phyloP scores from a whole-genome alignment of 2,113 vertebrate genomes.

The Rhineura floridana region DNA sequence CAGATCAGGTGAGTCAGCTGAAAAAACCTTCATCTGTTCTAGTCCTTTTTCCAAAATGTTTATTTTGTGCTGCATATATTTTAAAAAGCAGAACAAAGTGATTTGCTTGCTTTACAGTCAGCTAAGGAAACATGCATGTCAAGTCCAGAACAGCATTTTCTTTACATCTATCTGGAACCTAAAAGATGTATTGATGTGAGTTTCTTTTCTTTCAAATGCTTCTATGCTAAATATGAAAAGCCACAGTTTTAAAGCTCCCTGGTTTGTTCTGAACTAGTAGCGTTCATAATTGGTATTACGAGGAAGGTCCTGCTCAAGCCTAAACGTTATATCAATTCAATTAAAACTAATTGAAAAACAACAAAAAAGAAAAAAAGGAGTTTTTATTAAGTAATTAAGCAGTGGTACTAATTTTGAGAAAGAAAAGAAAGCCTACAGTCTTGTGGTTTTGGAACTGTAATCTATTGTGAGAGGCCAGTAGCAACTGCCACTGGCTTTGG shows the following conservation, averaged over 20 bases:
- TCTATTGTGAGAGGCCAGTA: not conserved
- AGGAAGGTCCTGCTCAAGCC: conserved; percentile 48
- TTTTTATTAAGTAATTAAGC: conserved; percentile 53
- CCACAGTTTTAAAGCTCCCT: conserved; percentile 52
- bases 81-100: not conserved
- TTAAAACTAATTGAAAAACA: conserved; percentile 63
- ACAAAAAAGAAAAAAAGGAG: not conserved
- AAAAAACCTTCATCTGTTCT: not conserved
- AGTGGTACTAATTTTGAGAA: conserved; percentile 39
- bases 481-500: too few species aligned
- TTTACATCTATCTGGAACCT: conserved; percentile 30
- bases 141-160: conserved; percentile 49
- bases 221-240: conserved; percentile 59
- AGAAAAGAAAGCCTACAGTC: conserved; percentile 42
- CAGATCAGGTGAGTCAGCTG: not conserved
- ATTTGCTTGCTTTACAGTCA: conserved; percentile 42
- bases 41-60: not conserved
- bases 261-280: conserved; percentile 63
- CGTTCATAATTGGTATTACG: conserved; percentile 55
- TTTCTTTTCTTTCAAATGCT: conserved; percentile 62
- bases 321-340: conserved; percentile 63
- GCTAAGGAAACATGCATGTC: conserved; percentile 29
- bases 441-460: not conserved
- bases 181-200: conserved; percentile 47
- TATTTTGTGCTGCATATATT: not conserved